Evolutionary conservation across 2,797 vertebrate species (phyloP), one percentile per base, ranked within the genome.

Genomic region (Podargus strigoides): DNA sequence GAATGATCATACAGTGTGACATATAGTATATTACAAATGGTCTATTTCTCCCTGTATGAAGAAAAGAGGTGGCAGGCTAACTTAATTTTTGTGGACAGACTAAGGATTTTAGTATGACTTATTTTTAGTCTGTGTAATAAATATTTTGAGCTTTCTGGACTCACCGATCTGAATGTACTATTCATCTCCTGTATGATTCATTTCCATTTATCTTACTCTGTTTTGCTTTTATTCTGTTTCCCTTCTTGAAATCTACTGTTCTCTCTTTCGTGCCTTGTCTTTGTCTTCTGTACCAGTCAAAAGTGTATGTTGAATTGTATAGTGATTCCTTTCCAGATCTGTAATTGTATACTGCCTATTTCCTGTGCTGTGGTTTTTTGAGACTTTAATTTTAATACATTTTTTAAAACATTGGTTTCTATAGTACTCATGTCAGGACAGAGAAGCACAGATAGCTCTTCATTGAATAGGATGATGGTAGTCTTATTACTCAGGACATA

Each of bases 401-500:
- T 28, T 44, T n/a, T 41, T 72, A 15, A 39, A 83, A 34, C 10
- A 16, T 10, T 39, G 15, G 26, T 14, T 42, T 84, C 32, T 36
- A 14, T 42, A 32, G 14, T 36, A 66, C 9, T 36, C 14, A 3
- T 30, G 24, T 56, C 14, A 50, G 17, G 32, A 41, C 17, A 74
- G 26, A 30, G 42, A 66, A 56, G 9, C 26, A 50, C 9, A 18
- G 14, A 14, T 74, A 58, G 7, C 6, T 26, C 14, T 69, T 50
- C 7, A 7, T 49, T 26, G 36, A 66, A 90, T 72, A 66, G 53
- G 64, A 79, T 90, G 68, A 94, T 89, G 85, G 59, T 79, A 91
- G 59, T 74, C 68, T 89, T 94, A 83, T 81, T 95, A 82, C 90
- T 96, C 90, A 60, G 52, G 87, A 80, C 46, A 89, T 91, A 42